Base-by-base conservation (phyloP, 2,888 invertebrate species). In the Creontiades dilutus region DNA sequence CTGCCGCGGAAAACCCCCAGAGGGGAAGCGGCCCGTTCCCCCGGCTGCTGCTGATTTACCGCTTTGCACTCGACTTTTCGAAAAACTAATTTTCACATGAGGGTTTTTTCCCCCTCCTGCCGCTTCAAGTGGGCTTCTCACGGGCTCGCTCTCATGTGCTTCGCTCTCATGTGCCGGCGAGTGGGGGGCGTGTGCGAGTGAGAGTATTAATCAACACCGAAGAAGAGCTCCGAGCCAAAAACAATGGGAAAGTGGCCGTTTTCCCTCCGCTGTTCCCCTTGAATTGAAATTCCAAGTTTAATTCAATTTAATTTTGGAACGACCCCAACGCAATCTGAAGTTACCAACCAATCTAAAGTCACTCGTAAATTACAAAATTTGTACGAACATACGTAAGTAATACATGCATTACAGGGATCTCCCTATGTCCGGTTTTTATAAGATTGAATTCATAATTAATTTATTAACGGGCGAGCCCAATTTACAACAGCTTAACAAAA, bases 41-140 rank as follows among this genome's bases (percentile, higher is more conserved):
- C 27, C 13, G 78, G 46, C 78, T 78, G 78, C 85, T 7, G 85
- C 85, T 85, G 85, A 85, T 85, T 85, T 85, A 85, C 85, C 52
- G 85, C 85, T 61, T 37, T 37, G n/a, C 85, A 85, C 85, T 85
- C 85, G 85, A 85, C 55, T 85, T n/a, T 85, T 85, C 55, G 55
- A 55, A 57, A 82, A 85, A 85, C 85, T 85, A 85, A 85, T 85
- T 85, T 85, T 78, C 78, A 78, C 78, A 28, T 47, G 47, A 78
- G 78, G 13, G 46, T 0, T 78, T 68, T 68, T 27, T 23, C 11
- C n/a, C n/a, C n/a, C n/a, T 78, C 46, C 68, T 23, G 7, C 12
- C 68, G 23, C 78, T 12, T 78, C 46, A 75, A 28, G 28, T 75
- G 75, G n/a, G 23, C 23, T 75, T 75, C n/a, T 75, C 28, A 19